Evolutionary conservation across 30 jellyfish, hydroid and myxozoan genomes (phyloP), one percentile per base, ranked within the genome.

Genomic region (Phacellophora camtschatica): DNA sequence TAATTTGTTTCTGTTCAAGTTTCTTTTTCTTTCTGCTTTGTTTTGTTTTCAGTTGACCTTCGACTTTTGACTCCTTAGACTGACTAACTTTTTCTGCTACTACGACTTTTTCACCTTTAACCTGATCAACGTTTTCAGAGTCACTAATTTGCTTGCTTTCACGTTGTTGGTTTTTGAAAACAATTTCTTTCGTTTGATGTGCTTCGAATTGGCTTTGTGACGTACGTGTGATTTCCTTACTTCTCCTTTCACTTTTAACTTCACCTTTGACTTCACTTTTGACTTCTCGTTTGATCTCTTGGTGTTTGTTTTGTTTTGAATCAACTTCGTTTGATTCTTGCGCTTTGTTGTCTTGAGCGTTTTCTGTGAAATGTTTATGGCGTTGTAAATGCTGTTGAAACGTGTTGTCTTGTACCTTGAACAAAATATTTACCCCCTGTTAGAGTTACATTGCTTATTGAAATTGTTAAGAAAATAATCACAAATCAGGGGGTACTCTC

Each of bases 351-450:
- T n/a, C n/a, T 10, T 59, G 66, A 27, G 55, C 74, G 75, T 58
- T 77, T 37, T 80, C 75, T 27, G 80, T 65, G 77, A 80, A 80
- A 18, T 33, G 31, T 32, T 66, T 54, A 56, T 80, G 91, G 36
- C 32, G 42, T 15, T 10, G 46, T 0, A 80, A 32, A 37, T 80
- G 91, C 9, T 49, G 80, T n/a, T 80, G 77, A 23, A 80, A 80
- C 20, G 35, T 71, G 9, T 16, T 32, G 49, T 37, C 9, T 30
- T 28, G 43, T 2, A 39, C 71, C 71, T 43, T n/a, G n/a, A n/a
- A n/a, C n/a, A n/a, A 46, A 12, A n/a, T n/a, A n/a, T n/a, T n/a
- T n/a, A n/a, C n/a, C n/a, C n/a, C n/a, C n/a, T n/a, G n/a, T n/a
- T n/a, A n/a, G n/a, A n/a, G n/a, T n/a, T n/a, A n/a, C n/a, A n/a